These are phyloP conservation scores for Grammomys dolichurus DNA, from an alignment of 2,113 vertebrate species.

Conservation along the genomic window DNA sequence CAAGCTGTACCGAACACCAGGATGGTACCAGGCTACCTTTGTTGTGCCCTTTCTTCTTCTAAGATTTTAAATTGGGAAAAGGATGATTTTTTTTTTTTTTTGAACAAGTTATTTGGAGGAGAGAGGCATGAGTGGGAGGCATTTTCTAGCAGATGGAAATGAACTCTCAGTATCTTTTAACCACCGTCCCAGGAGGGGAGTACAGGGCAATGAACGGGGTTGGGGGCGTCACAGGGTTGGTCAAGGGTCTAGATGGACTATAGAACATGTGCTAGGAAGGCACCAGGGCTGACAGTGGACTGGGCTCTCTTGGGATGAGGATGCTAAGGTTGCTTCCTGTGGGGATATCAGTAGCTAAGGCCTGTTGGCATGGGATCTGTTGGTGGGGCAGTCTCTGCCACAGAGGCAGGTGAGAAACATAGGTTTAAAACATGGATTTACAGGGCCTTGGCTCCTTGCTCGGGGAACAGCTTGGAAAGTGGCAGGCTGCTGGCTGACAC, in stretches of 20 bases:
- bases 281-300: not conserved
- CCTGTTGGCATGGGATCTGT: not conserved
- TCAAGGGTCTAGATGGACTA: not conserved
- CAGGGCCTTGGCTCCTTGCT: not conserved
- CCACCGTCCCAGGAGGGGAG: not conserved
- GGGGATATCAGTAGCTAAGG: not conserved
- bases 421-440: not conserved
- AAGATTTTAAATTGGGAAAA: slow-evolving; percentile 39
- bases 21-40: not conserved
- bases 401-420: fast-evolving
- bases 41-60: slow-evolving; percentile 39
- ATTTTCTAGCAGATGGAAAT: slow-evolving; percentile 70
- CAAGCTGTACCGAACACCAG: not conserved
- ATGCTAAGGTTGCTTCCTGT: not conserved
- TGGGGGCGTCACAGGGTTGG: not conserved
- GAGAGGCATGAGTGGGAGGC: slow-evolving; percentile 77
- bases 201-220: not conserved
- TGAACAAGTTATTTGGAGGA: slow-evolving; percentile 74
- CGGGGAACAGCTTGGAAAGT: not conserved
- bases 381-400: not conserved
- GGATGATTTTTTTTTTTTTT: slow-evolving; percentile 15
- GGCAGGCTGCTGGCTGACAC: not conserved
- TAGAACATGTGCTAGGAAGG: not conserved
- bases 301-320: not conserved
- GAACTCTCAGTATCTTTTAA: slow-evolving; percentile 44